Conservation (phyloP, 1,140 invertebrate genomes). For the Drosophila watanabei region DNA sequence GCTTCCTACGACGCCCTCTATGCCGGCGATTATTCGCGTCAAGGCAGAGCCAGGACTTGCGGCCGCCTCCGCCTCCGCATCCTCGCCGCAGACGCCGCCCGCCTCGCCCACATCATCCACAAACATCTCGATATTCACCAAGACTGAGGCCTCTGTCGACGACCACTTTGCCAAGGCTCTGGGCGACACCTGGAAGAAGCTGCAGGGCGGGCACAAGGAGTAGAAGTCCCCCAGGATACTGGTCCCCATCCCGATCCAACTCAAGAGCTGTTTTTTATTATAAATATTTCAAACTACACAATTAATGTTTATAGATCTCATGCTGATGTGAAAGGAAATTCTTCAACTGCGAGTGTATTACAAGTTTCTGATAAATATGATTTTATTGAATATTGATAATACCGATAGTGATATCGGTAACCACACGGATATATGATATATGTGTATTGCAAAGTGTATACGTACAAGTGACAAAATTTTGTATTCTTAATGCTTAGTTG, state of each 20-base stretch:
- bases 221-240: conserved; percentile 8
- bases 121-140: conserved; percentile 78
- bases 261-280: conserved; percentile 72
- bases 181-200: conserved; percentile 96
- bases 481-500: conserved; percentile 80
- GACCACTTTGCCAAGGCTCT: conserved; percentile 98
- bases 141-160: conserved; percentile 91
- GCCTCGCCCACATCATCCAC: conserved; percentile 76
- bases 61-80: conserved; percentile 58
- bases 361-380: conserved; percentile 74
- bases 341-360: conserved; percentile 82
- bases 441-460: conserved; percentile 74
- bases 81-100: conserved; percentile 70
- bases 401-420: conserved; percentile 16
- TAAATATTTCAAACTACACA: conserved; percentile 78
- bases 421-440: conserved; percentile 39
- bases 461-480: conserved; percentile 80
- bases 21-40: conserved; percentile 77
- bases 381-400: conserved; percentile 70
- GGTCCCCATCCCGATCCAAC: conserved; percentile 46
- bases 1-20: conserved; percentile 52
- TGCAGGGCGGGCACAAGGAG: conserved; percentile 88
- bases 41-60: conserved; percentile 79
- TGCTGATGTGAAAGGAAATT: conserved; percentile 75
- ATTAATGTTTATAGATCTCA: conserved; percentile 82